A percentile compares a stretch with the other conserved stretches of the same genome.
These are phyloP conservation scores for Ophion obscuratus DNA, from an alignment of 2,888 invertebrate species.

Conservation along the genomic window DNA sequence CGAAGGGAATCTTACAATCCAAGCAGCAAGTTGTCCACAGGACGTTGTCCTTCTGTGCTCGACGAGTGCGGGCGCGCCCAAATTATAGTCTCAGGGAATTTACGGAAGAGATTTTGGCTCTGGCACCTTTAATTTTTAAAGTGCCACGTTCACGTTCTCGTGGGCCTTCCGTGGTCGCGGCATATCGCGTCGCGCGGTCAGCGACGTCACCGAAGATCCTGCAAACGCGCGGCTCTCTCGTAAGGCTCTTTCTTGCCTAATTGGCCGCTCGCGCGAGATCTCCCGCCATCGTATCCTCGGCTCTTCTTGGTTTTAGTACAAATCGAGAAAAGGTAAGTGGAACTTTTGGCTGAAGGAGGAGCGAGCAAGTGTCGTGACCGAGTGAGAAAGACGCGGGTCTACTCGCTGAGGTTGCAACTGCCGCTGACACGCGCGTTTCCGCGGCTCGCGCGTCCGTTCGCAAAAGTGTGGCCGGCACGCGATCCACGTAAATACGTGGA, in stretches of 20 bases:
- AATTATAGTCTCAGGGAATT: constrained; percentile 50
- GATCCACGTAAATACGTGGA: constrained; percentile 68
- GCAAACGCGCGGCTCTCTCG: constrained; percentile 13
- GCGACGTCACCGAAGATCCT: constrained; percentile 46
- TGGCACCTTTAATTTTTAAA: constrained; percentile 60
- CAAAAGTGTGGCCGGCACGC: constrained; percentile 72
- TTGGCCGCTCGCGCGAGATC: constrained; percentile 60
- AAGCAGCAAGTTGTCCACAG: constrained; percentile 46
- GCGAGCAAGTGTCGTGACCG: constrained; percentile 9
- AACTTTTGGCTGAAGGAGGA: constrained; percentile 7
- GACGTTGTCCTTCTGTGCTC: constrained; percentile 25
- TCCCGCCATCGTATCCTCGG: constrained; percentile 41
- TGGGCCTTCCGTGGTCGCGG: constrained; percentile 13
- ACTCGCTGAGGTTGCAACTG: constrained; percentile 63
- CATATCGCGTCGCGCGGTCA: constrained; percentile 28
- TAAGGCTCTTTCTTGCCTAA: constrained; percentile 54
- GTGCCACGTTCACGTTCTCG: constrained; percentile 48
- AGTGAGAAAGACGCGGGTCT: constrained; percentile 45
- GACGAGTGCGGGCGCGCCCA: constrained; percentile 30
- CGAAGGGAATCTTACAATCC: constrained; percentile 16
- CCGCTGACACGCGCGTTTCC: constrained; percentile 69
- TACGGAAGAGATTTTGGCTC: constrained; percentile 31
- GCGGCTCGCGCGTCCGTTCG: constrained; percentile 47
- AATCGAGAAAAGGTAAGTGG: constrained; percentile 31
- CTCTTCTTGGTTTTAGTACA: constrained; percentile 19